Evolutionary conservation across 2,888 invertebrate species (phyloP).

Genomic region (Campoplex capitator): DNA sequence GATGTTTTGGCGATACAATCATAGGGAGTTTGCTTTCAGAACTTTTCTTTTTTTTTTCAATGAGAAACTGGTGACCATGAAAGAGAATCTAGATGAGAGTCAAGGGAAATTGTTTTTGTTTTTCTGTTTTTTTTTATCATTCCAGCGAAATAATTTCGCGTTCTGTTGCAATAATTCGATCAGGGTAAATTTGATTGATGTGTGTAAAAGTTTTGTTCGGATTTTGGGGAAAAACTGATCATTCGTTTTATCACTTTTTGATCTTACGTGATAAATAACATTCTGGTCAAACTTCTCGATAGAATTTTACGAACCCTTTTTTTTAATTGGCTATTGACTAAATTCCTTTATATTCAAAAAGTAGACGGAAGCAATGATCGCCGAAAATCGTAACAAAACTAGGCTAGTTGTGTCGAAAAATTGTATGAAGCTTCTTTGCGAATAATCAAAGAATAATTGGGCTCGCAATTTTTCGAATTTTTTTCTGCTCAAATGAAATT

Average conservation of each 20-base stretch:
- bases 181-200: neutral
- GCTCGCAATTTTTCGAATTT: neutral
- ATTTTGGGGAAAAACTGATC: neutral
- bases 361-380: neutral
- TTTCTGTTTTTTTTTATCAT: slow-evolving; percentile 5
- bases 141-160: neutral
- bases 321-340: neutral
- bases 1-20: slow-evolving; percentile 21
- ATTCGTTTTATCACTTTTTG: neutral
- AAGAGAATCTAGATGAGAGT: neutral
- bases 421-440: neutral
- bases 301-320: neutral
- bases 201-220: neutral
- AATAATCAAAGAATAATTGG: neutral
- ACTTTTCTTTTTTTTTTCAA: neutral
- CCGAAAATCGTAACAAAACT: neutral
- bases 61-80: neutral
- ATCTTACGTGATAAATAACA: neutral
- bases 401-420: neutral
- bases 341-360: neutral
- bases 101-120: neutral
- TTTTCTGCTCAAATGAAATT: neutral
- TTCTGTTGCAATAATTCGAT: slow-evolving; percentile 16
- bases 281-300: neutral
- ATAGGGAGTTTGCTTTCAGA: neutral